phyloP scores from a whole-genome alignment of 2,888 invertebrate genomes.

The Pycnomerus fuliginosus region DNA sequence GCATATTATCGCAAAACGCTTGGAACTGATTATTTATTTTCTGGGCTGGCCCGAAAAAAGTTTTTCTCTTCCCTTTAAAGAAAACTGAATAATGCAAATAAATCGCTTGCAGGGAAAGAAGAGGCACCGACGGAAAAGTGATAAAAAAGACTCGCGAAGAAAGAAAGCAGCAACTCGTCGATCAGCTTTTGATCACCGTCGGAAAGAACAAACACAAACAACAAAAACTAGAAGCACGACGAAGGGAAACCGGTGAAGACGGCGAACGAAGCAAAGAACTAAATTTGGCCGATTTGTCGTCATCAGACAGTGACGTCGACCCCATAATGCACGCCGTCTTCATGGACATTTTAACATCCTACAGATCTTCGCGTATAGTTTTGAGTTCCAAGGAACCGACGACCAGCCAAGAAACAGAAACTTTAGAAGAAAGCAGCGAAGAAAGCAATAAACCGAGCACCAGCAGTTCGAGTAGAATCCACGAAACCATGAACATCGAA shows the following conservation, averaged over 20 bases:
- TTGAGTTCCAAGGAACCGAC: too few relatives aligned
- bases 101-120: too few relatives aligned
- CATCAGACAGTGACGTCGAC: neutral
- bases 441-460: neutral
- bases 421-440: neutral
- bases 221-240: neutral
- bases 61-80: too few relatives aligned
- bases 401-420: neutral
- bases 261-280: neutral
- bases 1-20: too few relatives aligned
- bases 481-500: neutral
- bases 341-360: neutral
- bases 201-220: neutral
- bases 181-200: constrained; percentile 5
- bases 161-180: constrained; percentile 52
- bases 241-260: constrained; percentile 30
- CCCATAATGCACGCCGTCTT: neutral
- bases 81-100: too few relatives aligned
- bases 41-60: too few relatives aligned
- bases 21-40: too few relatives aligned
- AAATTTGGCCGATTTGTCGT: neutral
- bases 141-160: neutral
- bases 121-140: neutral
- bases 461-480: neutral
- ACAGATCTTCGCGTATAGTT: neutral